Evolutionary conservation across 2,113 vertebrate species (phyloP).

Genomic region (Coptodon bakossiorum): DNA sequence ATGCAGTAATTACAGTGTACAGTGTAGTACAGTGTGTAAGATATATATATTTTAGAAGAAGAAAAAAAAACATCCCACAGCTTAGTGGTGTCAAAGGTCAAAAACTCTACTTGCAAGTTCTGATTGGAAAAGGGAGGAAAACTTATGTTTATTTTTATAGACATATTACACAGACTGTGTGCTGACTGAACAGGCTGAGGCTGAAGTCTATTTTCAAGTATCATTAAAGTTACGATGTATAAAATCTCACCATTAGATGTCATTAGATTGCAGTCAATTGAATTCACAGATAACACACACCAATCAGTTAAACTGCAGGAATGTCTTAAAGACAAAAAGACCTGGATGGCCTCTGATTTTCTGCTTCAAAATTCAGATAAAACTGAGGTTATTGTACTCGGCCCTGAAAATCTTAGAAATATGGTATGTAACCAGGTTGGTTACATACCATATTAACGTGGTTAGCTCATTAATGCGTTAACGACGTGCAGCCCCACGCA

Average conservation of each 20-base stretch:
- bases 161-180: background rate
- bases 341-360: background rate
- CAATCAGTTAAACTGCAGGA: background rate
- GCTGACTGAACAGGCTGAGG: background rate
- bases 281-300: background rate
- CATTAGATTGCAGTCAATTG: background rate
- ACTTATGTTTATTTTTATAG: background rate
- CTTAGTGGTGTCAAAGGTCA: background rate
- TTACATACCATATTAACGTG: background rate
- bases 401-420: background rate
- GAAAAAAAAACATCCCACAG: no score
- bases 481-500: rapidly evolving
- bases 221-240: background rate
- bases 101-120: background rate
- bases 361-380: background rate
- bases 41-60: no score
- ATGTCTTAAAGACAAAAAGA: background rate
- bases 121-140: background rate
- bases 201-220: background rate
- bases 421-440: background rate
- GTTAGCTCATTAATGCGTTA: background rate
- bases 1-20: no score
- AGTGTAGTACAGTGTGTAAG: no score
- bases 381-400: background rate
- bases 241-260: background rate